Evolutionary conservation across 92 coral and sea anemone species (phyloP), one percentile per base, ranked within the genome.

Genomic region (Actinostola sp.): DNA sequence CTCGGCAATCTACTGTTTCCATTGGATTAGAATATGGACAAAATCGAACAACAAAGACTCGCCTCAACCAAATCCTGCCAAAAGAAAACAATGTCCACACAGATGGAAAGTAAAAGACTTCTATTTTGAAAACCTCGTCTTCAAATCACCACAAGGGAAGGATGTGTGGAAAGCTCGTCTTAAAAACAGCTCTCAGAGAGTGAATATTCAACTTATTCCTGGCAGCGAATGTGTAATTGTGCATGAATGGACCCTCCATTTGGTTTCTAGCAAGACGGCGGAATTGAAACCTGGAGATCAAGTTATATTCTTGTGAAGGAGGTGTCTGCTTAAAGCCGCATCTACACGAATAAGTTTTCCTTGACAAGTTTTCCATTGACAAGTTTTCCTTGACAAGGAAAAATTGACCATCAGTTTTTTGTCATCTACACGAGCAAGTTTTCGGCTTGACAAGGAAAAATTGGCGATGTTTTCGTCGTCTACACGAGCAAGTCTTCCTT

Each of bases 151-250:
- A 30, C 31, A 50, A 2, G 74, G 74, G 31, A 68, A 52, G 33
- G 74, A 68, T 23, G 62, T 68, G 2, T 68, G 74, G 74, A 26
- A 62, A 32, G 74, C 62, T 1, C 8, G 45, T 6, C 27, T 68
- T 1, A 32, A 32, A 10, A 25, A 51, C 30, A 68, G 74, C 29
- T 33, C 17, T 42, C 74, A 68, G 51, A 50, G 42, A 25, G 74
- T 51, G 16, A 68, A 68, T 62, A 24, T 68, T 19, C 74, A 68
- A 34, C 74, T 68, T 34, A 17, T 50, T 13, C 74, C 74, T 9
- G 61, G 62, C 15, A 13, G 48, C 8, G 61, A 68, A 28, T 68
- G 42, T 31, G 74, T 68, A n/a, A 30, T 32, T 1, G 74, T 68
- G 3, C 74, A 68, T 15, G 28, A 52, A 12, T 68, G 74, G 74